phyloP scores from a whole-genome alignment of 2,888 invertebrate species.

The Lapara coniferarum region DNA sequence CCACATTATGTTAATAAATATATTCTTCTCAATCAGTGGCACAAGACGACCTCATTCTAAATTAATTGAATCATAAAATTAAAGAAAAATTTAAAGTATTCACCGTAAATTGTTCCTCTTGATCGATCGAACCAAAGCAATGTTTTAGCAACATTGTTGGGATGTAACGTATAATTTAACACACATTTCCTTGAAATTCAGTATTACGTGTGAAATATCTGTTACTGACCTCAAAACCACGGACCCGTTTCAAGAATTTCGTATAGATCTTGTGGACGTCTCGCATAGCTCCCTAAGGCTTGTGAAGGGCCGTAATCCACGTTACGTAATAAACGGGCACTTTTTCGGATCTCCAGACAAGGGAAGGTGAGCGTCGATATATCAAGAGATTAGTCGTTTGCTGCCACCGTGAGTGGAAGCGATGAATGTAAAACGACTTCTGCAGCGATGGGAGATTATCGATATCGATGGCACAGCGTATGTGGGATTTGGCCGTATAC shows the following conservation, averaged over 20 bases:
- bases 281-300: slow-evolving; percentile 38
- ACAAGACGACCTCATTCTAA: too few relatives aligned
- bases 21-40: too few relatives aligned
- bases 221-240: slow-evolving; percentile 1
- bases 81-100: too few relatives aligned
- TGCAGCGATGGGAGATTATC: slow-evolving; percentile 43
- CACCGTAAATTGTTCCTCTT: too few relatives aligned
- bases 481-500: too few relatives aligned
- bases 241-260: slow-evolving; percentile 1
- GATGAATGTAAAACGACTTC: slow-evolving; percentile 73
- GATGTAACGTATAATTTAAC: background rate
- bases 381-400: slow-evolving; percentile 80
- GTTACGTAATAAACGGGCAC: slow-evolving; percentile 71
- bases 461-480: slow-evolving; percentile 28
- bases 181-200: background rate
- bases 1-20: too few relatives aligned
- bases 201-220: slow-evolving; percentile 2
- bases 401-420: slow-evolving; percentile 58
- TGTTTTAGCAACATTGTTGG: too few relatives aligned
- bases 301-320: slow-evolving; percentile 58
- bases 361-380: slow-evolving; percentile 78
- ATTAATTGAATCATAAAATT: too few relatives aligned
- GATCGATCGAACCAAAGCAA: too few relatives aligned
- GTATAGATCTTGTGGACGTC: slow-evolving; percentile 11
- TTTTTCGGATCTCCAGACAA: slow-evolving; percentile 77